A percentile compares a stretch with the other conserved stretches of the same genome.
These are phyloP conservation scores for Addax nasomaculatus DNA, from an alignment of 2,113 vertebrate genomes.

Conservation along the genomic window DNA sequence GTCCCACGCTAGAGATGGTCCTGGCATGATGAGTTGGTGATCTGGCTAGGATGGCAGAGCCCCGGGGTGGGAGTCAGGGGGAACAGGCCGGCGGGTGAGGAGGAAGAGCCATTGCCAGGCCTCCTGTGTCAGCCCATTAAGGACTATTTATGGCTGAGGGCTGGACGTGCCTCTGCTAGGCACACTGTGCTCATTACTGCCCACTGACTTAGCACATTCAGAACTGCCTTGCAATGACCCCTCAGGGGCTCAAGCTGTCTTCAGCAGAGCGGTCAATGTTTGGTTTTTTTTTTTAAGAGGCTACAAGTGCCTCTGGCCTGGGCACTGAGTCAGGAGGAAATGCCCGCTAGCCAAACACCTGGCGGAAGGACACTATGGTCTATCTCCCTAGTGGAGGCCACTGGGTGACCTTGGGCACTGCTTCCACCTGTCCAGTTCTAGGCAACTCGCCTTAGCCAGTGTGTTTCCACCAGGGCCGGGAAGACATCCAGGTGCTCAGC, in stretches of 20 bases:
- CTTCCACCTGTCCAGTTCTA: not conserved
- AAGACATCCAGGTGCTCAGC: not conserved
- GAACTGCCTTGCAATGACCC: constrained; percentile 22
- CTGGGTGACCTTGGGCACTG: not conserved
- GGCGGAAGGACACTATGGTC: not conserved
- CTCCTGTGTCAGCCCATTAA: not conserved
- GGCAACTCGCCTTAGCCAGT: not conserved
- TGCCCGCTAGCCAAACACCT: not conserved
- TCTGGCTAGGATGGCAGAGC: not conserved
- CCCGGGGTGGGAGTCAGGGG: not conserved
- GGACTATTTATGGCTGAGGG: not conserved
- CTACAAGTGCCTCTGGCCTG: not conserved
- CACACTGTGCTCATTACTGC: constrained; percentile 48
- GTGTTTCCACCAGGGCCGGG: not conserved
- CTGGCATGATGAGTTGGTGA: not conserved
- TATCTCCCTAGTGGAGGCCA: not conserved
- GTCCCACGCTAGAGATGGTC: not conserved
- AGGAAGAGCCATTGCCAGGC: not conserved
- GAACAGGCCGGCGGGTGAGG: not conserved
- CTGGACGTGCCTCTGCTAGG: not conserved
- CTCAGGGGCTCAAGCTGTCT: not conserved
- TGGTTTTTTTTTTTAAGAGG: not conserved
- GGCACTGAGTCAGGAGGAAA: constrained; percentile 22
- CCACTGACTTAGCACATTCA: constrained; percentile 62
- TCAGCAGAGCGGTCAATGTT: constrained; percentile 10